Base-by-base conservation (phyloP, 1,140 invertebrate species). In the Brachionus koreanus region DNA sequence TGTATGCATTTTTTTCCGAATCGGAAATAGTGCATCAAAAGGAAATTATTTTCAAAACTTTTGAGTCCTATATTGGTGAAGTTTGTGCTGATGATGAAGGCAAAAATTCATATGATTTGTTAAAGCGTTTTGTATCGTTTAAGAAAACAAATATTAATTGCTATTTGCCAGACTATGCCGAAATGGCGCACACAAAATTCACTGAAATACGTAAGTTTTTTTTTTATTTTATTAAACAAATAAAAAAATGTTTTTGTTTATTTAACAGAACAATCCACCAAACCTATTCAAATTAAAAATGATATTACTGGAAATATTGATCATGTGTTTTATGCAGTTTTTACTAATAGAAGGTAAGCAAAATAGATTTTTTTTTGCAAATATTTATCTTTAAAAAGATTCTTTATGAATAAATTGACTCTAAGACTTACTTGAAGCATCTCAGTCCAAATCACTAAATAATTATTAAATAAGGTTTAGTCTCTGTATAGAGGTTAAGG, bases 111-210 rank as follows among this genome's bases (percentile, higher is more conserved):
- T 19, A 39, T 61, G 76, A 61, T 16, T 13, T 65, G 5, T n/a
- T 37, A 12, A 57, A 65, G 37, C 19, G 76, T 5, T 79, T 63
- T 61, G 33, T 79, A 7, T 23, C 76, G 9, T 79, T 61, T 37
- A 79, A 61, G 35, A 79, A 79, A 43, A 65, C 76, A 6, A 79
- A 25, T 25, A 61, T 79, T 7, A 79, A 79, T 43, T 79, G 76
- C n/a, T 79, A 79, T 63, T 19, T 79, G 29, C 76, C 76, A 5
- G 61, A 79, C 25, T 79, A 23, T 61, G 29, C 52, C 5, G 76
- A 79, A 10, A 79, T 79, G 76, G 74, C 33, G 3, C 76, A 79
- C 37, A 43, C 25, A 23, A 79, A 79, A 65, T 79, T 61, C 49
- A 79, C 76, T 10, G 76, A 79, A 65, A 79, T 79, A 61, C 76